Evolutionary conservation across 2,797 vertebrate species (phyloP).

Genomic region (Thamnophis elegans): DNA sequence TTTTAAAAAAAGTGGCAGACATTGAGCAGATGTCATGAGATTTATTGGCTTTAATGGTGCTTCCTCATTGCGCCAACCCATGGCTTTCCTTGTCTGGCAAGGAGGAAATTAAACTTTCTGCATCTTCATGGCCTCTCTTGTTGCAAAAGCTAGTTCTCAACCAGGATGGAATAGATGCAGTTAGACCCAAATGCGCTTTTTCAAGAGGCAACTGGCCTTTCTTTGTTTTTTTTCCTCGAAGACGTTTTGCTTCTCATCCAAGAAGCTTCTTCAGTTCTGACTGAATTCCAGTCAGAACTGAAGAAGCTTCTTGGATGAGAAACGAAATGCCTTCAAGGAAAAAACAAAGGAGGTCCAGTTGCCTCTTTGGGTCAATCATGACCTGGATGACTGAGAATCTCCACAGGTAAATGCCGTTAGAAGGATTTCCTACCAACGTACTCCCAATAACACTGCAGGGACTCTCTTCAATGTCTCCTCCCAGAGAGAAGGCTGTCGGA

Average conservation of each 20-base stretch:
- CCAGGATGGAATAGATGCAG: neutral
- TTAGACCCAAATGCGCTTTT: neutral
- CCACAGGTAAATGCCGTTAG: neutral
- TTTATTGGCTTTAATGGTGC: neutral
- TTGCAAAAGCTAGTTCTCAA: neutral
- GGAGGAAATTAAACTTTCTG: neutral
- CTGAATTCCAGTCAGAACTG: no score
- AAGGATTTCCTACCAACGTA: neutral
- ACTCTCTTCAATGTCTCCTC: conserved; percentile 66
- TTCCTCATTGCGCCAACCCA: neutral
- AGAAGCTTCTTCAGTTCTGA: neutral
- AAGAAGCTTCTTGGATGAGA: no score
- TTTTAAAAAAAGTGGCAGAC: neutral
- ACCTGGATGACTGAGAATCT: neutral
- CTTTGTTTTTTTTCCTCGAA: neutral
- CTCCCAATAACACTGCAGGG: conserved; percentile 53
- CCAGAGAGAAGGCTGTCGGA: conserved; percentile 85
- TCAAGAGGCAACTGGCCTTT: neutral
- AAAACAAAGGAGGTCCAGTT: neutral
- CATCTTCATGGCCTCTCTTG: neutral
- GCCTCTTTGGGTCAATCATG: neutral
- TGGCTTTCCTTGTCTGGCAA: neutral
- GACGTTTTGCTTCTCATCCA: neutral
- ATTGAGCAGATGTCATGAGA: neutral
- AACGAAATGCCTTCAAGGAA: neutral